phyloP scores from a whole-genome alignment of 2,797 vertebrate genomes.

The Uromys caudimaculatus region DNA sequence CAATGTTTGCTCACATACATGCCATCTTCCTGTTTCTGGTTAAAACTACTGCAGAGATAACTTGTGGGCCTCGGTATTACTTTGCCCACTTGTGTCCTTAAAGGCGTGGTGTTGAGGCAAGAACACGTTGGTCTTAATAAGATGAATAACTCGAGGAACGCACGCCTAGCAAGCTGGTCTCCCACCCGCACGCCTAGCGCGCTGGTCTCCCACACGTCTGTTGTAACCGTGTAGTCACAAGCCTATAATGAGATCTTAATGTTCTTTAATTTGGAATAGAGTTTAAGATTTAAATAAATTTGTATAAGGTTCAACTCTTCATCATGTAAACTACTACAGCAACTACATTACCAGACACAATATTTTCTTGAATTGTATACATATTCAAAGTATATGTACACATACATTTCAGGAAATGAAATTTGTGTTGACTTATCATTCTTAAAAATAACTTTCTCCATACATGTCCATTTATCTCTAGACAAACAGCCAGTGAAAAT shows the following conservation, averaged over 20 bases:
- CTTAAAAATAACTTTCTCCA: conserved; percentile 79
- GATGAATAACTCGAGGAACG: not conserved
- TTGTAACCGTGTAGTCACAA: conserved; percentile 2
- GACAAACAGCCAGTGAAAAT: conserved; percentile 71
- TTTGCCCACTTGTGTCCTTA: not conserved
- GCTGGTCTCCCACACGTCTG: not conserved
- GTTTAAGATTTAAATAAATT: conserved; percentile 67
- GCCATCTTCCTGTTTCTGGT: conserved; percentile 54
- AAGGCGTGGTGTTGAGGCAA: not conserved
- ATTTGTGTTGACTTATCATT: conserved; percentile 80
- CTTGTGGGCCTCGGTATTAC: not conserved
- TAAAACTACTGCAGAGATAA: conserved; percentile 33
- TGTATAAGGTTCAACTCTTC: conserved; percentile 66
- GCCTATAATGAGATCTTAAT: conserved; percentile 24
- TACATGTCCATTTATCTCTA: conserved; percentile 69
- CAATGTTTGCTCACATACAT: conserved; percentile 46
- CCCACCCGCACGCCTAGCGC: not conserved
- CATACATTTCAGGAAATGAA: conserved; percentile 76
- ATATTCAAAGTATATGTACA: conserved; percentile 71
- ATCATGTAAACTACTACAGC: conserved; percentile 56
- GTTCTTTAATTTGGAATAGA: conserved; percentile 63
- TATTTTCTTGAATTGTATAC: conserved; percentile 76
- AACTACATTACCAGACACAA: conserved; percentile 75
- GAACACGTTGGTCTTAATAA: conserved; percentile 31
- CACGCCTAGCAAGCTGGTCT: not conserved